These are phyloP conservation scores for Idaea aversata DNA, from an alignment of 2,888 invertebrate genomes.

Conservation along the genomic window DNA sequence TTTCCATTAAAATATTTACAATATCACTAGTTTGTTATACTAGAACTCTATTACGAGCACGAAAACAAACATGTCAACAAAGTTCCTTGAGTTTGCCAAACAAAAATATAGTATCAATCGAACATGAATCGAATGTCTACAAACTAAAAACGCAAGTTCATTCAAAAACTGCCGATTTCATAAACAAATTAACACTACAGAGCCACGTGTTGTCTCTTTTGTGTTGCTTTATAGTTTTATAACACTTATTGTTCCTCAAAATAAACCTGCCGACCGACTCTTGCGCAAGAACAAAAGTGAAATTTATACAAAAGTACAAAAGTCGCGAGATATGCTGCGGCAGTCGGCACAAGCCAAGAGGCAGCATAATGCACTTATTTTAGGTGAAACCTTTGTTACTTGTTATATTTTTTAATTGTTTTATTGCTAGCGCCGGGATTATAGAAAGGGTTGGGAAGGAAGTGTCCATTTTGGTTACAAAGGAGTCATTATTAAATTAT, in stretches of 20 bases:
- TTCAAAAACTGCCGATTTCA: slow-evolving; percentile 42
- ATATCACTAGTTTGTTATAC: neutral
- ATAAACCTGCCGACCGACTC: slow-evolving; percentile 19
- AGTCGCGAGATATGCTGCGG: neutral
- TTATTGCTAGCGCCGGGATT: neutral
- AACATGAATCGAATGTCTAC: neutral
- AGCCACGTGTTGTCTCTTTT: slow-evolving; percentile 70
- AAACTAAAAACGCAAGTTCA: neutral
- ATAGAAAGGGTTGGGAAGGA: neutral
- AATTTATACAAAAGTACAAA: slow-evolving; percentile 36
- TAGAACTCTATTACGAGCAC: neutral
- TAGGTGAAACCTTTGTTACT: neutral
- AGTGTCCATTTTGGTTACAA: slow-evolving; percentile 3
- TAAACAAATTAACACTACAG: slow-evolving; percentile 68
- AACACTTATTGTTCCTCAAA: slow-evolving; percentile 3
- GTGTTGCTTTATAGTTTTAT: slow-evolving; percentile 65
- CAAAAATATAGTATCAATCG: slow-evolving; percentile 35
- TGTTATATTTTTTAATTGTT: neutral
- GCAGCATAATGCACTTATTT: neutral
- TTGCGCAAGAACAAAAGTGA: slow-evolving; percentile 78
- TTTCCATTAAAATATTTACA: neutral
- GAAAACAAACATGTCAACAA: neutral
- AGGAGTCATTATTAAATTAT: neutral
- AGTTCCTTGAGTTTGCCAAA: slow-evolving; percentile 10
- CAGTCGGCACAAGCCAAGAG: neutral